Evolutionary conservation across 2,113 vertebrate genomes (phyloP).

Genomic region (Oreochromis spilurus): DNA sequence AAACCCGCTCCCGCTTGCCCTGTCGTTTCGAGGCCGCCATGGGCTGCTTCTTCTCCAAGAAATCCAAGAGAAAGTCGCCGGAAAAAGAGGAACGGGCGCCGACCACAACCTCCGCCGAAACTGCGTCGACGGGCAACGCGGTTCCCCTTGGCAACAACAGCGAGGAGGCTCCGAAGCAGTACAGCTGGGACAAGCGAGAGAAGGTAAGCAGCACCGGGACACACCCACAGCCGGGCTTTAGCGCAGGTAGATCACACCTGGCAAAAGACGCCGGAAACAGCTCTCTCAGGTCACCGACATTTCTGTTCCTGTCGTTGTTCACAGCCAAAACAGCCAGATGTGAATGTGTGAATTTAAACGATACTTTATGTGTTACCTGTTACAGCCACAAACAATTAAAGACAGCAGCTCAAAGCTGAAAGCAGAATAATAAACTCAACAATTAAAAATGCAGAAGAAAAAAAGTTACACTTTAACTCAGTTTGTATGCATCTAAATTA

Average conservation of each 20-base stretch:
- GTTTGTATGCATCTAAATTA: background rate
- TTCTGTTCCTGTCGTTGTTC: background rate
- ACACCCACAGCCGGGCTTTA: background rate
- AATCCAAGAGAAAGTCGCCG: constrained; percentile 72
- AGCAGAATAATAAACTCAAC: background rate
- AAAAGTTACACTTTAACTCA: background rate
- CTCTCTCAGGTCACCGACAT: background rate
- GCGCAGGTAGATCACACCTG: background rate
- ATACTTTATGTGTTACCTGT: background rate
- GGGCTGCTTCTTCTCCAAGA: constrained; percentile 80
- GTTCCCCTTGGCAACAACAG: constrained; percentile 67
- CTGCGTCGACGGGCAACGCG: constrained; percentile 52
- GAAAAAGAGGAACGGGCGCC: constrained; percentile 57
- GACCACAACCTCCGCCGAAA: constrained; percentile 47
- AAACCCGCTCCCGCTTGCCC: background rate
- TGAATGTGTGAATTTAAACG: background rate
- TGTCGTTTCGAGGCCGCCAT: constrained; percentile 30
- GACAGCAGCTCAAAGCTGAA: background rate
- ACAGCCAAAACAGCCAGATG: background rate
- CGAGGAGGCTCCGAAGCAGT: constrained; percentile 75
- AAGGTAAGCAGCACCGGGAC: constrained; percentile 60
- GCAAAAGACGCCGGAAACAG: background rate
- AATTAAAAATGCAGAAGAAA: background rate
- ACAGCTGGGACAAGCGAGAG: constrained; percentile 82
- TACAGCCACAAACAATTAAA: background rate